These are phyloP conservation scores for Ophiothrix spiculata DNA, from an alignment of 35 echinoderm and acorn worm genomes.

Conservation along the genomic window DNA sequence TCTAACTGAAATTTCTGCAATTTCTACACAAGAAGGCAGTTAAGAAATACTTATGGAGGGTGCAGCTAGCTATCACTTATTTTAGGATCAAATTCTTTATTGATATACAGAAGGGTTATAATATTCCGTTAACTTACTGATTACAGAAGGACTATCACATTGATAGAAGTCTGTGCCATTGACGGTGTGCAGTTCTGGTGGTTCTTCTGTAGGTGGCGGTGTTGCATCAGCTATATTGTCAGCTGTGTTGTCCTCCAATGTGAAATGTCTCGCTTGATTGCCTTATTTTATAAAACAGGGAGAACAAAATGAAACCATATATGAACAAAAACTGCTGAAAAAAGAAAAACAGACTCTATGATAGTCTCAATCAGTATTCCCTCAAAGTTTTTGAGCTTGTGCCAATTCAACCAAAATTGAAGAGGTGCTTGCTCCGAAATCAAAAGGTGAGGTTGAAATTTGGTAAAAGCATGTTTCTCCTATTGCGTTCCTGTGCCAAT, in stretches of 20 bases:
- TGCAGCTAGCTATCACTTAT: background rate
- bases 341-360: too few species aligned
- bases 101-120: background rate
- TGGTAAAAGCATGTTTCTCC: too few species aligned
- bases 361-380: too few species aligned
- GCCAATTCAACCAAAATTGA: too few species aligned
- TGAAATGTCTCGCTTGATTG: slow-evolving; percentile 86
- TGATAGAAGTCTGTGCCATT: slow-evolving; percentile 70
- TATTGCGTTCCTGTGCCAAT: too few species aligned
- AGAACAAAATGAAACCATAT: background rate
- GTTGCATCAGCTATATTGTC: slow-evolving; percentile 50
- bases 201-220: slow-evolving; percentile 43
- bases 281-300: slow-evolving; percentile 30
- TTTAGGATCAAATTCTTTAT: background rate
- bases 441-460: too few species aligned
- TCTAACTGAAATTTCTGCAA: too few species aligned
- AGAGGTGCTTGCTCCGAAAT: too few species aligned
- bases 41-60: background rate
- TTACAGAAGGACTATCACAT: slow-evolving; percentile 22
- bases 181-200: slow-evolving; percentile 51
- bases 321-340: background rate
- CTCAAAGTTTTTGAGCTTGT: too few species aligned
- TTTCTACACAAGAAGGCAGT: background rate
- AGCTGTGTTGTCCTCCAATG: slow-evolving; percentile 62
- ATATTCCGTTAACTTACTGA: slow-evolving; percentile 33